These are phyloP conservation scores for Nomada ferruginata DNA, from an alignment of 2,888 invertebrate genomes.

Conservation along the genomic window DNA sequence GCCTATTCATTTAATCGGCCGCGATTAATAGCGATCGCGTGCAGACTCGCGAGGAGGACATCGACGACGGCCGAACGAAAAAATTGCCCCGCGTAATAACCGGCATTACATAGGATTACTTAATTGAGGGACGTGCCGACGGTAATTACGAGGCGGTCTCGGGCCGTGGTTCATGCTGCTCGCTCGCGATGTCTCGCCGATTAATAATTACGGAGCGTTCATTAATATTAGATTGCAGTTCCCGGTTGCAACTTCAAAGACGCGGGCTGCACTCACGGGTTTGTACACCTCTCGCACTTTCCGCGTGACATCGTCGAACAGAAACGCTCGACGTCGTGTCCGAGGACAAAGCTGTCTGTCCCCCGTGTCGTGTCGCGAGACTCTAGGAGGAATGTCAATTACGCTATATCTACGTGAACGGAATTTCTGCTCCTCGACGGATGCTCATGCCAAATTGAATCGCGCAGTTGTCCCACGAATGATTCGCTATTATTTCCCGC, in stretches of 20 bases:
- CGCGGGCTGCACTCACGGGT: conserved; percentile 10
- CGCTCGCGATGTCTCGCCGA: conserved; percentile 9
- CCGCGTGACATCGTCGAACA: conserved; percentile 42
- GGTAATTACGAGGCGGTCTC: conserved; percentile 28
- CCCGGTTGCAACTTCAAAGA: conserved; percentile 40
- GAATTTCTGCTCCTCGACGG: conserved; percentile 37
- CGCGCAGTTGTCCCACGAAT: not conserved
- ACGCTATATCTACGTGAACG: conserved; percentile 34
- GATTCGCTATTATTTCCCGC: not conserved
- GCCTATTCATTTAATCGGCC: not conserved
- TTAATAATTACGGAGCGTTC: conserved; percentile 49
- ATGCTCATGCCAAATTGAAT: conserved; percentile 12
- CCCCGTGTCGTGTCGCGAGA: conserved; percentile 11
- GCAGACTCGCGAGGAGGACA: not conserved
- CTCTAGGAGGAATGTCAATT: conserved; percentile 60
- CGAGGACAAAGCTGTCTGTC: conserved; percentile 23
- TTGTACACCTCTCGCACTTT: conserved; percentile 13
- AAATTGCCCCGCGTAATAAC: conserved; percentile 4
- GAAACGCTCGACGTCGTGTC: conserved; percentile 26
- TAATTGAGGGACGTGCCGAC: conserved; percentile 15
- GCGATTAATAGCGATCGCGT: conserved; percentile 2
- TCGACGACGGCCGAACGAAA: not conserved
- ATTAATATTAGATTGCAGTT: conserved; percentile 41
- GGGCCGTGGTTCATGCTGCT: no score
- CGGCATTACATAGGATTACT: conserved; percentile 14